Conservation (phyloP, 2,113 vertebrate genomes). For the Larimichthys polyactis region DNA sequence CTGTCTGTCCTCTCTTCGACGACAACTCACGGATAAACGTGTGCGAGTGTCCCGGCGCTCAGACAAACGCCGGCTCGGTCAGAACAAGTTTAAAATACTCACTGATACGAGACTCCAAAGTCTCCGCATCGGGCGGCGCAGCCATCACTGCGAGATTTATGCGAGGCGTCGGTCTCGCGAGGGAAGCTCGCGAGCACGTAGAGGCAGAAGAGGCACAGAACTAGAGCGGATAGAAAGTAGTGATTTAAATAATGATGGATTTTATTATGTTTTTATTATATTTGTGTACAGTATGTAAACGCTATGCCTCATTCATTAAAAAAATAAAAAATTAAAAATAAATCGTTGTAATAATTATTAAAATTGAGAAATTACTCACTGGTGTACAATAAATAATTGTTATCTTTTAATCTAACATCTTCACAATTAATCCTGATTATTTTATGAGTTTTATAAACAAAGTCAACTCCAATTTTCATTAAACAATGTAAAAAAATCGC, state of each 20-base stretch:
- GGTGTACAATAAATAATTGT: neutral
- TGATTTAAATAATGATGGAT: neutral
- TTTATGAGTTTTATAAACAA: neutral
- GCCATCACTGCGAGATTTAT: constrained; percentile 87
- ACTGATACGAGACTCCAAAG: constrained; percentile 96
- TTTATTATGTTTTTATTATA: no score
- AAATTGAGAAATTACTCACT: neutral
- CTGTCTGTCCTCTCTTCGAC: neutral
- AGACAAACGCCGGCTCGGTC: neutral
- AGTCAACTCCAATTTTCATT: neutral
- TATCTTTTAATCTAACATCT: neutral
- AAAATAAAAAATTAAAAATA: no score
- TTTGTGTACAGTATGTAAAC: neutral
- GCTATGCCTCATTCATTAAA: rapidly evolving
- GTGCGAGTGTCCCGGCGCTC: neutral
- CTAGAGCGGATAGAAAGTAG: neutral
- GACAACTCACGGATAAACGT: rapidly evolving
- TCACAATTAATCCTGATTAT: neutral
- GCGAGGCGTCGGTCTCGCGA: constrained; percentile 66
- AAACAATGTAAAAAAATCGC: neutral
- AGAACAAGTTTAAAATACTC: constrained; percentile 84
- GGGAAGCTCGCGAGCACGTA: constrained; percentile 25
- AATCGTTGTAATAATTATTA: rapidly evolving
- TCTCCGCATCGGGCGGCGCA: constrained; percentile 91
- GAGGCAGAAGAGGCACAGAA: neutral